phyloP scores from a whole-genome alignment of 2,113 vertebrate species.

The Scortum barcoo region DNA sequence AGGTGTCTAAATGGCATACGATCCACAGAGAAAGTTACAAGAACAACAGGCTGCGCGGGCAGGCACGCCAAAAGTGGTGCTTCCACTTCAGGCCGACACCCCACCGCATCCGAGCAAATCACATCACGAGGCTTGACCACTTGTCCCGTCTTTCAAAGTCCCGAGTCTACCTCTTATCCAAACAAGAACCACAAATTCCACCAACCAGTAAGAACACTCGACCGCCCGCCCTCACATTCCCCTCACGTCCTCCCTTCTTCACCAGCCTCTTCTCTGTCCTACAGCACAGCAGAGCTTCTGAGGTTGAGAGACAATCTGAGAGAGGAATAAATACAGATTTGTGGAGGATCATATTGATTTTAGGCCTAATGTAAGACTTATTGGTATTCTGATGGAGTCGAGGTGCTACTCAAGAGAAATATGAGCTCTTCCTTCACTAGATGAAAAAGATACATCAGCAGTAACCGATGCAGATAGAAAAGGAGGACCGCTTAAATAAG shows the following conservation, averaged over 20 bases:
- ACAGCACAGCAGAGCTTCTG: conserved; percentile 39
- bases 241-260: conserved; percentile 63
- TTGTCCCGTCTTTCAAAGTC: conserved; percentile 11
- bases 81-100: conserved; percentile 1
- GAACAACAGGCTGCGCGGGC: not conserved
- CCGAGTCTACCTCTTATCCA: not conserved
- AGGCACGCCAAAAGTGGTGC: not conserved
- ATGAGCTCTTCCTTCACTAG: conserved; percentile 31
- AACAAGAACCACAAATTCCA: conserved; percentile 42
- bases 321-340: conserved; percentile 64
- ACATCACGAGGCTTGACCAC: not conserved
- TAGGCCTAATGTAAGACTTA: conserved; percentile 37
- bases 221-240: conserved; percentile 55
- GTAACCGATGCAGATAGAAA: conserved; percentile 30
- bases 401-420: conserved; percentile 38
- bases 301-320: conserved; percentile 63
- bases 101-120: not conserved
- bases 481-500: conserved; percentile 1
- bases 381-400: conserved; percentile 63
- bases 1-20: conserved; percentile 36
- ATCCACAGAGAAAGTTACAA: conserved; percentile 43
- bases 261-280: conserved; percentile 58
- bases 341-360: conserved; percentile 68
- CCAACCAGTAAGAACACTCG: conserved; percentile 29
- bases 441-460: conserved; percentile 37